Conservation (phyloP, 2,797 vertebrate species). For the Microhierax caerulescens region DNA sequence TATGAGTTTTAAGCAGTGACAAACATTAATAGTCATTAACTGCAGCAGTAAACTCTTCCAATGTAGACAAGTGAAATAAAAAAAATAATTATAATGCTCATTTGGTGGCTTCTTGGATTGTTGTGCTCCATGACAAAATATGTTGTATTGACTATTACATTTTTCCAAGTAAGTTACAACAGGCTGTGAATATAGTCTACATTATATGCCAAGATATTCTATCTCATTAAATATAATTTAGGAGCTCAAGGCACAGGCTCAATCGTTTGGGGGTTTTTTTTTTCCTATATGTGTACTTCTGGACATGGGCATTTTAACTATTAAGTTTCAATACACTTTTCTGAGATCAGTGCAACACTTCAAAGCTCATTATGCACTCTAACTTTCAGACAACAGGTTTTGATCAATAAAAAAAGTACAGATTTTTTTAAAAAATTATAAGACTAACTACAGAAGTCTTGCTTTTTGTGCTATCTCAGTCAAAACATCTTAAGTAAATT, state of each 20-base stretch:
- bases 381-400: not conserved
- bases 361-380: not conserved
- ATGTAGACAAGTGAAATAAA: too few relatives aligned
- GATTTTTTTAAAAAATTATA: not conserved
- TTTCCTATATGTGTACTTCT: not conserved
- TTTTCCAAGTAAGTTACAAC: not conserved
- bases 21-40: not conserved
- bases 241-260: not conserved
- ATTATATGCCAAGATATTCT: not conserved
- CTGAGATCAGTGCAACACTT: not conserved
- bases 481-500: not conserved
- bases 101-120: not conserved
- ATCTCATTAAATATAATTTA: not conserved
- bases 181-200: not conserved
- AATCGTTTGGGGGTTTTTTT: not conserved
- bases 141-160: not conserved
- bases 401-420: not conserved
- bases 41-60: not conserved
- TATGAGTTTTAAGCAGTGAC: not conserved
- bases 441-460: not conserved
- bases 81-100: not conserved
- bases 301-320: not conserved
- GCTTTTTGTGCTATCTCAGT: not conserved
- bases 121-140: not conserved
- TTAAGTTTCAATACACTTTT: not conserved